phyloP scores from a whole-genome alignment of 2,888 invertebrate species.

The Zaprionus lineosus region DNA sequence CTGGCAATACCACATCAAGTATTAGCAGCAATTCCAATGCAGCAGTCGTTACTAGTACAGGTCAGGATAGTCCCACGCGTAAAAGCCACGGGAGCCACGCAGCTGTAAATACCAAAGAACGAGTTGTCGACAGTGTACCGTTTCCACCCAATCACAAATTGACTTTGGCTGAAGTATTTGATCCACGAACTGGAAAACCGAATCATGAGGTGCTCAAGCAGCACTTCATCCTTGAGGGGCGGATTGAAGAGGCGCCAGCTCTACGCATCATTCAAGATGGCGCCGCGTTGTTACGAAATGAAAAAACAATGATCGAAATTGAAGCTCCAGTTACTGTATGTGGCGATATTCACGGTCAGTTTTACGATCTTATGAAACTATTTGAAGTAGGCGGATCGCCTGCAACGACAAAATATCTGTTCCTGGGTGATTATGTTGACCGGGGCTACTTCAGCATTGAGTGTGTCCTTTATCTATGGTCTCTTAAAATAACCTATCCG shows the following conservation, averaged over 20 bases:
- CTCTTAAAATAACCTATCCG: conserved; percentile 98
- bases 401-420: conserved; percentile 99
- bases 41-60: conserved; percentile 20
- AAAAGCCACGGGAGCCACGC: conserved; percentile 61
- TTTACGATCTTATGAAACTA: conserved; percentile 99
- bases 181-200: conserved; percentile 96
- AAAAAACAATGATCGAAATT: conserved; percentile 99
- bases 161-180: conserved; percentile 97
- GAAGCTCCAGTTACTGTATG: conserved; percentile 99
- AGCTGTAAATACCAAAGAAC: conserved; percentile 78
- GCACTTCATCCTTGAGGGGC: conserved; percentile 99
- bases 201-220: conserved; percentile 98
- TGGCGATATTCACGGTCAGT: conserved; percentile 99
- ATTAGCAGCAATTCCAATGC: conserved; percentile 30
- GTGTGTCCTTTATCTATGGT: conserved; percentile 99
- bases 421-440: conserved; percentile 99
- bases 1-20: conserved; percentile 28
- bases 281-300: conserved; percentile 91
- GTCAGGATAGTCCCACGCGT: conserved; percentile 58
- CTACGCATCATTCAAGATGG: conserved; percentile 99
- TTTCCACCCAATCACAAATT: conserved; percentile 99
- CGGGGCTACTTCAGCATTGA: conserved; percentile 92
- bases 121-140: conserved; percentile 90
- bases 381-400: conserved; percentile 99
- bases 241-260: conserved; percentile 98